These are phyloP conservation scores for Acanthochromis polyacanthus DNA, from an alignment of 2,113 vertebrate genomes.

Conservation along the genomic window DNA sequence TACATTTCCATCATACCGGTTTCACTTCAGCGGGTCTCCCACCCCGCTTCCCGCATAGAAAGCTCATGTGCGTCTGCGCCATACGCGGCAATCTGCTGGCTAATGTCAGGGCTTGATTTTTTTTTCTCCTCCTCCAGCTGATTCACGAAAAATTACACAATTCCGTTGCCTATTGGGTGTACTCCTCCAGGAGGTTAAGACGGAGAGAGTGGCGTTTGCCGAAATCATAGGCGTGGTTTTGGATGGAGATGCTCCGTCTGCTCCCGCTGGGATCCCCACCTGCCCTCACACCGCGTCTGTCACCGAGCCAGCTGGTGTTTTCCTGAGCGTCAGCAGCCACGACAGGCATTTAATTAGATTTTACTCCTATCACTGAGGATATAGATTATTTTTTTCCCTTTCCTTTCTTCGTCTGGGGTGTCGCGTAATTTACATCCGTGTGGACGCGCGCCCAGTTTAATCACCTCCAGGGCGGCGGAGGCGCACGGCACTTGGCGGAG, in stretches of 20 bases:
- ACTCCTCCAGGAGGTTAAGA: slow-evolving; percentile 26
- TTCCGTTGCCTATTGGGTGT: slow-evolving; percentile 36
- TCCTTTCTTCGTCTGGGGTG: neutral
- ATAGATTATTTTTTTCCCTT: neutral
- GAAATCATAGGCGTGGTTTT: slow-evolving; percentile 78
- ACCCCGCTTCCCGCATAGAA: slow-evolving; percentile 47
- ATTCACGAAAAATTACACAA: slow-evolving; percentile 57
- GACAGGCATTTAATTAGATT: slow-evolving; percentile 25
- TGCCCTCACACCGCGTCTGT: slow-evolving; percentile 66
- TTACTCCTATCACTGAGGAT: neutral
- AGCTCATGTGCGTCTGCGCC: slow-evolving; percentile 67
- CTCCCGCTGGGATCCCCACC: slow-evolving; percentile 81
- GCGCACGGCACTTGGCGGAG: slow-evolving; percentile 32
- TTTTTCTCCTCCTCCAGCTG: slow-evolving; percentile 58
- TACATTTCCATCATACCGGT: neutral
- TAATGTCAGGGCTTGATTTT: slow-evolving; percentile 36
- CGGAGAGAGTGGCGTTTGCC: slow-evolving; percentile 33
- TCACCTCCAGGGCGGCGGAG: slow-evolving; percentile 29
- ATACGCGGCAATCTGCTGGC: slow-evolving; percentile 51
- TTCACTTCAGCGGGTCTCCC: slow-evolving; percentile 28
- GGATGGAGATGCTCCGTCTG: slow-evolving; percentile 77
- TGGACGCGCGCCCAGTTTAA: slow-evolving; percentile 31
- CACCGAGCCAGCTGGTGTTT: slow-evolving; percentile 59
- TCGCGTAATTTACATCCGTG: slow-evolving; percentile 24
- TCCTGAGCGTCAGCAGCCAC: slow-evolving; percentile 7